Evolutionary conservation across 30 jellyfish, hydroid and myxozoan genomes (phyloP), one percentile per base, ranked within the genome.

Genomic region (Aurelia aurita complex sp. Pacific): DNA sequence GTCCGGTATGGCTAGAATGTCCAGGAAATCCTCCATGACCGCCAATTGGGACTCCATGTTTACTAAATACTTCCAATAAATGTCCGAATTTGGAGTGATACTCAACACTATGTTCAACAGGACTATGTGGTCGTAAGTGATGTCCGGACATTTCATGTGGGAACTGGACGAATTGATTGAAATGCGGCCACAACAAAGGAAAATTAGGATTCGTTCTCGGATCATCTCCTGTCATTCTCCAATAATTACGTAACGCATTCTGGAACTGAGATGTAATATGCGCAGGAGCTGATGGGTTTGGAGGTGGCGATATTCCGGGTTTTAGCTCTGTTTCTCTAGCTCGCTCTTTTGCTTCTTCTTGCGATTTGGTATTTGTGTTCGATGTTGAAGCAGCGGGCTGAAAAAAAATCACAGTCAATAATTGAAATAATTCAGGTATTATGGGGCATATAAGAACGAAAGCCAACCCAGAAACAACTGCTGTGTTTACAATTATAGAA

Each of bases 261-360:
- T 92, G 97, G 73, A 52, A 92, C 52, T 83, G 91, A 43, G 99
- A 95, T 17, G 99, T 95, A 35, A 95, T 89, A 60, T 95, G 99
- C 61, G 99, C 99, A 18, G 97, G 97, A 57, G 97, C 95, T 18
- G 91, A 43, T 64, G 94, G 93, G n/a, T 50, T 82, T 33, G 81
- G 81, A 34, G 94, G 86, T 40, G 99, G 97, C 13, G 96, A 67
- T 23, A 88, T 3, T 4, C 61, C 80, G 13, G 77, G 63, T 60
- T 86, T 77, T 16, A 55, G 3, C 57, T 86, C 88, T 32, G 86
- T 18, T 51, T 72, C 96, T 11, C 80, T 32, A 0, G 76, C 19
- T 65, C 77, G 63, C 18, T 80, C 90, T 80, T 80, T 80, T 0
- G 57, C 15, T 43, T 80, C 76, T 65, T 67, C 74, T 53, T 43